These are phyloP conservation scores for Aphis gossypii DNA, from an alignment of 1,140 invertebrate genomes.

Conservation along the genomic window DNA sequence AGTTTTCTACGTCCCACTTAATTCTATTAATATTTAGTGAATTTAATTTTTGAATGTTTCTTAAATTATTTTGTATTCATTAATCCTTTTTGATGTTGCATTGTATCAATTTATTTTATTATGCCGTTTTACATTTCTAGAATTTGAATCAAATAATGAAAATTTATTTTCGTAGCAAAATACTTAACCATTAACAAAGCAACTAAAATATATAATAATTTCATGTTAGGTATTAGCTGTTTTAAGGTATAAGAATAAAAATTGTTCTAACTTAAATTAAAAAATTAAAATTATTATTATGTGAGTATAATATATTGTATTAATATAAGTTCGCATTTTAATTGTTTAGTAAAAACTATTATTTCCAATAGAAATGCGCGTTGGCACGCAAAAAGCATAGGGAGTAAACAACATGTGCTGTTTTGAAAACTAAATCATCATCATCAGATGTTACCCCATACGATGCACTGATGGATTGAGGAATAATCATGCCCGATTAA, in stretches of 20 bases:
- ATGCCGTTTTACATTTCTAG: not conserved
- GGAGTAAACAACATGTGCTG: not conserved
- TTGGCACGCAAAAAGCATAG: not conserved
- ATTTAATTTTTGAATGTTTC: not conserved
- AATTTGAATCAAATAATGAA: not conserved
- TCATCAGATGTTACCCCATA: constrained; percentile 36
- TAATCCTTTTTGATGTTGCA: constrained; percentile 9
- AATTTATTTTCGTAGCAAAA: not conserved
- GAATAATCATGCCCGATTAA: constrained; percentile 27
- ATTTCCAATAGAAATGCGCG: not conserved
- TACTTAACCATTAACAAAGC: not conserved
- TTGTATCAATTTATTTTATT: not conserved
- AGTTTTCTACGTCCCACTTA: not conserved
- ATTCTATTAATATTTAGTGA: not conserved
- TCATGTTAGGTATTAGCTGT: not conserved
- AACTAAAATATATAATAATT: not conserved
- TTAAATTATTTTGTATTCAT: not conserved
- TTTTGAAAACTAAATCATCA: constrained; percentile 23
- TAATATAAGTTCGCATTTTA: not conserved
- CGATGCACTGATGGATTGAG: constrained; percentile 1
- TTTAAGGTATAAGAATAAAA: not conserved
- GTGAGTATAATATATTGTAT: not conserved
- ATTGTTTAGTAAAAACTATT: not conserved
- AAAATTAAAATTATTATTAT: not conserved
- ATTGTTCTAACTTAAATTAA: not conserved